Conservation (phyloP, 2,888 invertebrate species). For the Diaprepes abbreviatus region DNA sequence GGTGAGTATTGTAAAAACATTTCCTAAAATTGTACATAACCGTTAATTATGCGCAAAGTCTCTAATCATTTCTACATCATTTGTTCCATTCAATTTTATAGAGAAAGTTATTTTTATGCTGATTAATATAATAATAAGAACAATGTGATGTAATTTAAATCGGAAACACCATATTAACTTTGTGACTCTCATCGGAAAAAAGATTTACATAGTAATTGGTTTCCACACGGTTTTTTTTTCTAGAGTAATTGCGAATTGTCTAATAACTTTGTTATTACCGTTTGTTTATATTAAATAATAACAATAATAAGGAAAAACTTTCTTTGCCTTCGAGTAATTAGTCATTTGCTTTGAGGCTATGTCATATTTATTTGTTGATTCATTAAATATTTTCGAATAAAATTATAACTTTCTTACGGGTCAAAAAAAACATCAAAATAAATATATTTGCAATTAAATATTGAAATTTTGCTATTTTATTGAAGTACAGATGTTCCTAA, state of each 20-base stretch:
- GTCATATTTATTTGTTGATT: too few species aligned
- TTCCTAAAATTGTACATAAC: too few species aligned
- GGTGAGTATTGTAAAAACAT: too few species aligned
- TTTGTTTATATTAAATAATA: neutral
- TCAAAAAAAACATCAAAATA: too few species aligned
- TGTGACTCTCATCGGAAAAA: conserved; percentile 36
- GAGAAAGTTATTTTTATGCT: conserved; percentile 37
- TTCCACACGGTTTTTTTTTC: neutral
- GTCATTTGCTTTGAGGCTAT: too few species aligned
- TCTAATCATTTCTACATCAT: conserved; percentile 37
- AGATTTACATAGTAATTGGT: neutral
- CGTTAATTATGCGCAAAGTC: conserved; percentile 12
- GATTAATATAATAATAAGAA: conserved; percentile 34
- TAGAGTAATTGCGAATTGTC: neutral
- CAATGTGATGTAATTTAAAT: conserved; percentile 27
- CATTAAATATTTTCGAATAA: too few species aligned
- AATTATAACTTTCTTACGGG: too few species aligned
- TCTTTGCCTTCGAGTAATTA: too few species aligned
- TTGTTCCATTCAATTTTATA: conserved; percentile 29
- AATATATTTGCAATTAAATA: too few species aligned
- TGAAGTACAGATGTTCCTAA: too few species aligned
- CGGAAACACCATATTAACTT: neutral
- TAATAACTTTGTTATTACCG: neutral
- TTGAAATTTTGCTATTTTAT: too few species aligned
- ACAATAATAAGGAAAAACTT: neutral